Conservation (phyloP, 1,140 invertebrate species). For the Caligus rogercresseyi region DNA sequence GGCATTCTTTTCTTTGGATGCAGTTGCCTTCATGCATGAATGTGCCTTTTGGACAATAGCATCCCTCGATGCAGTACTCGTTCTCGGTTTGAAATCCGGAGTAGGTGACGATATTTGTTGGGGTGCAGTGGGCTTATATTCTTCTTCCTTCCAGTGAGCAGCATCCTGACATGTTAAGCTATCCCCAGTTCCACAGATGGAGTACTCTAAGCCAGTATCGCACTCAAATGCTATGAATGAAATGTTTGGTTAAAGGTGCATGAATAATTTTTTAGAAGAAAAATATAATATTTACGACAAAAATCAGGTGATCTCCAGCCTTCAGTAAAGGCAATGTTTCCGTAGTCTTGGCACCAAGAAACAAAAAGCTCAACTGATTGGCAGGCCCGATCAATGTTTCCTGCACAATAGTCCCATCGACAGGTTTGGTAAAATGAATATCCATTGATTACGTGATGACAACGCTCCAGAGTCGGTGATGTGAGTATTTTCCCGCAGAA, state of each 20-base stretch:
- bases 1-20: slow-evolving; percentile 3
- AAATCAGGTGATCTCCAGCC: slow-evolving; percentile 10
- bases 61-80: slow-evolving; percentile 8
- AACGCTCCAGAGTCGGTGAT: not conserved
- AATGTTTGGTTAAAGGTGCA: not conserved
- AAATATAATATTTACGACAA: slow-evolving; percentile 9
- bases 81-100: not conserved
- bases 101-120: not conserved
- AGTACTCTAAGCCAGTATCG: not conserved
- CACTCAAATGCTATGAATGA: slow-evolving; percentile 3
- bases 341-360: not conserved
- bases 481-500: not conserved
- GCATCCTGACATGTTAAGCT: not conserved
- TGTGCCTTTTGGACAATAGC: slow-evolving; percentile 4
- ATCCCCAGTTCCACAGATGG: slow-evolving; percentile 2
- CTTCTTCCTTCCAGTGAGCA: not conserved
- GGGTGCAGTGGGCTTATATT: not conserved
- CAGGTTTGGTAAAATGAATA: slow-evolving; percentile 7
- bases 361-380: not conserved
- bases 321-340: not conserved
- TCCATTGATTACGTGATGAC: not conserved
- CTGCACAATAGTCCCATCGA: slow-evolving; percentile 1
- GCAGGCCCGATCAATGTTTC: not conserved
- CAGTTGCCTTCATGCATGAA: not conserved
- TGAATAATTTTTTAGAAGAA: not conserved